Evolutionary conservation across 2,888 invertebrate genomes (phyloP).

Genomic region (Graphium colonna): DNA sequence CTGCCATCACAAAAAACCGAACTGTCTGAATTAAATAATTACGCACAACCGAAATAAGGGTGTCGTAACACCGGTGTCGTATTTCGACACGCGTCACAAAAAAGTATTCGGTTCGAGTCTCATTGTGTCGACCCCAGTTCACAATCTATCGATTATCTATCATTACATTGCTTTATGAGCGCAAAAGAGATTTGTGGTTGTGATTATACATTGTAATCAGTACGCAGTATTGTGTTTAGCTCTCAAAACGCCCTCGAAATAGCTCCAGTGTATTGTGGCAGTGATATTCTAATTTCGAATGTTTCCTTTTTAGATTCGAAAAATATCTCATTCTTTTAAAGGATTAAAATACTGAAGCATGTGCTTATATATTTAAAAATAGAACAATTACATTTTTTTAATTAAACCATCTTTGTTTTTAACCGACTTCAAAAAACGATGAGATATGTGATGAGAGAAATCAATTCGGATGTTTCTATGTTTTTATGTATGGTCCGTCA

Average conservation of each 20-base stretch:
- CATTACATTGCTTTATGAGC: slow-evolving; percentile 31
- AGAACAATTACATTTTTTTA: no score
- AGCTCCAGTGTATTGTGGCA: background rate
- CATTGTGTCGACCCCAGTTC: slow-evolving; percentile 53
- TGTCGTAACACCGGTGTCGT: slow-evolving; percentile 52
- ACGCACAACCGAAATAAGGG: slow-evolving; percentile 59
- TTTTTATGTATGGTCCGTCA: no score
- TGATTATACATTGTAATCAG: slow-evolving; percentile 26
- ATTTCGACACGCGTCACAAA: slow-evolving; percentile 62
- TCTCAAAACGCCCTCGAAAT: background rate
- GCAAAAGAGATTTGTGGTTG: slow-evolving; percentile 21
- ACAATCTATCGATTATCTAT: slow-evolving; percentile 58
- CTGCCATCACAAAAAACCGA: background rate
- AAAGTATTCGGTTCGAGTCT: slow-evolving; percentile 47
- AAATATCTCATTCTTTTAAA: no score
- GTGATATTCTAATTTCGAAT: background rate
- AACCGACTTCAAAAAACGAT: no score
- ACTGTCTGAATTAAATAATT: slow-evolving; percentile 46
- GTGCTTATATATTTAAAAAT: no score
- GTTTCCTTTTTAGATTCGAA: background rate
- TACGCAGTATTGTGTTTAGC: slow-evolving; percentile 8
- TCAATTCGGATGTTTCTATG: no score
- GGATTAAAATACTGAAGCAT: no score
- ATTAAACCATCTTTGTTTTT: no score
- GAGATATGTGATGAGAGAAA: no score